phyloP scores from a whole-genome alignment of 2,797 vertebrate species.

The Etheostoma nigrum region DNA sequence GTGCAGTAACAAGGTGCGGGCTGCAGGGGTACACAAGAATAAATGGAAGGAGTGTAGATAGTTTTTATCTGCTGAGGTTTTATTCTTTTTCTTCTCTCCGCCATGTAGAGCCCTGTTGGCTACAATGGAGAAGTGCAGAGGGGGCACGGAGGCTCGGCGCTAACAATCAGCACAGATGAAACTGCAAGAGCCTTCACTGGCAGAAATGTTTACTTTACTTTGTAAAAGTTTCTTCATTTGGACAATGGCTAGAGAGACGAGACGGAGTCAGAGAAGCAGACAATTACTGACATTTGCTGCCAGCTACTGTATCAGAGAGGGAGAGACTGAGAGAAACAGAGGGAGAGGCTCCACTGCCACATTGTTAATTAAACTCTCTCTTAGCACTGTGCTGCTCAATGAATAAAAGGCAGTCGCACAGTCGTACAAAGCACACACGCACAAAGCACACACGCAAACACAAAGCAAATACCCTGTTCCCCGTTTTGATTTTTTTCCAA shows the following conservation, averaged over 20 bases:
- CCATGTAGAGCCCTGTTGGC: slow-evolving; percentile 50
- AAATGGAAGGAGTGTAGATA: slow-evolving; percentile 56
- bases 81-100: neutral
- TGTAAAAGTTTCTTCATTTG: slow-evolving; percentile 70
- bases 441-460: slow-evolving; percentile 33
- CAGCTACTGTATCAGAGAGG: slow-evolving; percentile 69
- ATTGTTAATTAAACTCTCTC: slow-evolving; percentile 79
- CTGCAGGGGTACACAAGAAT: slow-evolving; percentile 51
- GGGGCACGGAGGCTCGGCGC: slow-evolving; percentile 32
- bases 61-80: slow-evolving; percentile 37
- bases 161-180: slow-evolving; percentile 54
- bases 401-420: slow-evolving; percentile 55
- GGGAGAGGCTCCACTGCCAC: slow-evolving; percentile 68
- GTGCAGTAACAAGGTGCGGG: slow-evolving; percentile 51
- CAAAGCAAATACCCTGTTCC: slow-evolving; percentile 10
- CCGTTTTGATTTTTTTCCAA: slow-evolving; percentile 37
- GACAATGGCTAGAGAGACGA: slow-evolving; percentile 51
- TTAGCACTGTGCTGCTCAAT: slow-evolving; percentile 45
- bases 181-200: slow-evolving; percentile 42
- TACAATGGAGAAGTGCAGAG: slow-evolving; percentile 40
- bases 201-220: slow-evolving; percentile 74
- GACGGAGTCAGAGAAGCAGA: slow-evolving; percentile 70
- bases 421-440: slow-evolving; percentile 31
- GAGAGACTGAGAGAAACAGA: slow-evolving; percentile 46
- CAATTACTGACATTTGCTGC: slow-evolving; percentile 80